phyloP scores from a whole-genome alignment of 2,113 vertebrate species.

The Rhea pennata region DNA sequence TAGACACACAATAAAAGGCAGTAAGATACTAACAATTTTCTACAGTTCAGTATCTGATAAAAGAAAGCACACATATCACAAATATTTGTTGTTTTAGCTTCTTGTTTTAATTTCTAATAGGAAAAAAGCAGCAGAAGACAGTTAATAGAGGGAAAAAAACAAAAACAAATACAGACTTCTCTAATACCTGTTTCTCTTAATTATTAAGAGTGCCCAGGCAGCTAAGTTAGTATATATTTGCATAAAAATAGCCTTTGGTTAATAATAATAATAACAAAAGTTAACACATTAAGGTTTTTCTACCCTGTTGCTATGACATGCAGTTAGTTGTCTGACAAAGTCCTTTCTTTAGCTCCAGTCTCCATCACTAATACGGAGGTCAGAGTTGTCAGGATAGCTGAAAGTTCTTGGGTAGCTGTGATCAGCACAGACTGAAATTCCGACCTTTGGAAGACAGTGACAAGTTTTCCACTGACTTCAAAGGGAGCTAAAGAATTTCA shows the following conservation, averaged over 20 bases:
- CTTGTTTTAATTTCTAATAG: neutral
- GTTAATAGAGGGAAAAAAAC: neutral
- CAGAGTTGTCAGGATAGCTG: neutral
- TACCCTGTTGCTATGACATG: fast-evolving
- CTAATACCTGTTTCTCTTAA: neutral
- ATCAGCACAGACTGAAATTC: neutral
- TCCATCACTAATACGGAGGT: neutral
- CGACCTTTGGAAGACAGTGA: neutral
- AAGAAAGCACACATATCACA: neutral
- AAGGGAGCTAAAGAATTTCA: neutral
- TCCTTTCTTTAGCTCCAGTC: neutral
- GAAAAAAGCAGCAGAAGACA: neutral
- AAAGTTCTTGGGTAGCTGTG: neutral
- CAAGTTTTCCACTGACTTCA: neutral
- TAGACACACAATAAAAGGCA: neutral
- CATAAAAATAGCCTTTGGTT: neutral
- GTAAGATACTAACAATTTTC: neutral
- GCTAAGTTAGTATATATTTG: neutral
- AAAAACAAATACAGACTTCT: neutral
- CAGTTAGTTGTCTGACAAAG: neutral
- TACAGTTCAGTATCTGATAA: neutral
- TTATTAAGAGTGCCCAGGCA: neutral
- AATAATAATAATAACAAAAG: neutral
- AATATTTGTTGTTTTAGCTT: neutral
- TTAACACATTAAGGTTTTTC: neutral